Evolutionary conservation across 2,888 invertebrate species (phyloP).

Genomic region (Drosophila greeni): DNA sequence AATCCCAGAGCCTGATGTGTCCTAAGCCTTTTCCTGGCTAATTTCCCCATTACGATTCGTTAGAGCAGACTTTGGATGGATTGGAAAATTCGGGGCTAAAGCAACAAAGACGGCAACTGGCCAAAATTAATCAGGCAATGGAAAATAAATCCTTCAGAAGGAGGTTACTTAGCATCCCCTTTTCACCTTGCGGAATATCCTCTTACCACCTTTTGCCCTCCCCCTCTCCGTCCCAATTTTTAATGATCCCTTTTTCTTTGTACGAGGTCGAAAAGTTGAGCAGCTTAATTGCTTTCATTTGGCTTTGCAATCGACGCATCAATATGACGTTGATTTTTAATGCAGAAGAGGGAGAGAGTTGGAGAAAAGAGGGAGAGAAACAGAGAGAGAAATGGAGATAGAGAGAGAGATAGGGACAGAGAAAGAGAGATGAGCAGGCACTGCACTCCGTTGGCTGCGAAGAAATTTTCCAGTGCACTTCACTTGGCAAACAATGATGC

Average conservation of each 20-base stretch:
- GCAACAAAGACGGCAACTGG: slow-evolving; percentile 37
- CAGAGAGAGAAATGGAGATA: neutral
- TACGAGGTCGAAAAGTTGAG: slow-evolving; percentile 41
- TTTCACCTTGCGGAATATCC: slow-evolving; percentile 17
- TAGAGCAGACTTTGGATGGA: slow-evolving; percentile 48
- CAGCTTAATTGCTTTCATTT: slow-evolving; percentile 72
- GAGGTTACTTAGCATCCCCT: neutral
- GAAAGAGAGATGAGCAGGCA: neutral
- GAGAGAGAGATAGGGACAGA: neutral
- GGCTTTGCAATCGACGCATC: slow-evolving; percentile 45
- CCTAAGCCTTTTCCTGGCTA: slow-evolving; percentile 29
- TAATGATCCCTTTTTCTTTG: neutral
- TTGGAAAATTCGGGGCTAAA: slow-evolving; percentile 42
- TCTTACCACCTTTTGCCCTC: neutral
- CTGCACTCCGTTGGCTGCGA: slow-evolving; percentile 58
- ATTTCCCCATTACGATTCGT: slow-evolving; percentile 68
- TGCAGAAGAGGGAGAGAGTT: slow-evolving; percentile 18
- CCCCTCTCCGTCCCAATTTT: neutral
- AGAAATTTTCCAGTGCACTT: slow-evolving; percentile 76
- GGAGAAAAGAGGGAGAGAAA: neutral
- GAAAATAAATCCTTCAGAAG: slow-evolving; percentile 52
- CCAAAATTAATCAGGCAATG: slow-evolving; percentile 50
- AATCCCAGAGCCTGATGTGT: slow-evolving; percentile 7
- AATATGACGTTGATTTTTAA: slow-evolving; percentile 73
- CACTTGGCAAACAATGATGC: slow-evolving; percentile 77